phyloP scores from a whole-genome alignment of 2,888 invertebrate species.

The Lochmaea crataegi region DNA sequence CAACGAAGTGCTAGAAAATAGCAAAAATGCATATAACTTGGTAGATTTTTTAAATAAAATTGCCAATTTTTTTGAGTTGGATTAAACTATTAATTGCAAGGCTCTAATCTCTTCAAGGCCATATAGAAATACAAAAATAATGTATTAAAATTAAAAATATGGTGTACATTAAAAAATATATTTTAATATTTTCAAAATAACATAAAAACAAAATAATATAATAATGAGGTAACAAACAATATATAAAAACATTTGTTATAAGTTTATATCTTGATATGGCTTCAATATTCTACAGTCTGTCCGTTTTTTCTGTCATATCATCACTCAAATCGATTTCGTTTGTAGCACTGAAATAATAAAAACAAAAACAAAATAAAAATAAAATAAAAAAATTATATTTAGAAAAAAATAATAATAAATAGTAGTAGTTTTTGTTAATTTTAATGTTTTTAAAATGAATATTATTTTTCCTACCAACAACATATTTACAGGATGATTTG shows the following conservation, averaged over 20 bases:
- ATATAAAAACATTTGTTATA: not conserved
- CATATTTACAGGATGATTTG: not conserved
- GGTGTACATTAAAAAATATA: no score
- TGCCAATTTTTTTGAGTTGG: no score
- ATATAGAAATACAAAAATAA: no score
- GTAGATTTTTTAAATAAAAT: no score
- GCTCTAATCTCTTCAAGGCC: no score
- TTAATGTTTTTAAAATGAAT: no score
- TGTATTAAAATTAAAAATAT: no score
- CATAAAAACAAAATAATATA: not conserved
- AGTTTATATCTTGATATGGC: not conserved
- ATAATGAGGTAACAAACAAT: not conserved
- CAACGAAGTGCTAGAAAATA: no score
- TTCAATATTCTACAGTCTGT: not conserved
- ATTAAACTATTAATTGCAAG: no score
- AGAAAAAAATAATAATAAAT: not conserved
- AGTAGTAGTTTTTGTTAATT: no score
- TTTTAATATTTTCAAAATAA: not conserved
- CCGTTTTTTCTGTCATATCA: not conserved
- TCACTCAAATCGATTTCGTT: conserved; percentile 6
- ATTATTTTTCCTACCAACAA: not conserved
- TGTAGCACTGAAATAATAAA: conserved; percentile 39
- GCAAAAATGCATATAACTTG: no score
- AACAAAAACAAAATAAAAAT: conserved; percentile 37
- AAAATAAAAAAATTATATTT: conserved; percentile 5